Percentiles rank a stretch among this genome's conserved stretches.
Evolutionary conservation across 1,140 invertebrate species (phyloP).

Genomic region (Aphaenogaster ashmeadi): DNA sequence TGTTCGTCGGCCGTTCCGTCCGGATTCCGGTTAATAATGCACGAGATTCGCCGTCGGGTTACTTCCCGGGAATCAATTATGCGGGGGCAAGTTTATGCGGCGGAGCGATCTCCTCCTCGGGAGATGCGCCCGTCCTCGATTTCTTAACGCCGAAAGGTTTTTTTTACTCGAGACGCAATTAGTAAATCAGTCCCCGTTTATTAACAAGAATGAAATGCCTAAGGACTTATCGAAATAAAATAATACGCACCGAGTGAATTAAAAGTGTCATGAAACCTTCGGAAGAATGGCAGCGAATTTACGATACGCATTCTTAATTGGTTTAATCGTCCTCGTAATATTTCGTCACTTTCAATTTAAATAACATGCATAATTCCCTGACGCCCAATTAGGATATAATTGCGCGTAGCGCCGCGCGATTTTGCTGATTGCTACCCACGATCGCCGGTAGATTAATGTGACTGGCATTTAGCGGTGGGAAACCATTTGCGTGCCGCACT

Average conservation of each 20-base stretch:
- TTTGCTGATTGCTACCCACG: constrained; percentile 28
- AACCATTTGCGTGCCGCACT: constrained; percentile 23
- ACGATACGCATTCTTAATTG: constrained; percentile 5
- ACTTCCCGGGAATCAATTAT: constrained; percentile 60
- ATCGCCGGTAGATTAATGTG: constrained; percentile 25
- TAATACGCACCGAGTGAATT: constrained; percentile 13
- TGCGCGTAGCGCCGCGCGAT: constrained; percentile 43
- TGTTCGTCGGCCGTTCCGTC: constrained; percentile 33
- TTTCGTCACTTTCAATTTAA: constrained; percentile 34
- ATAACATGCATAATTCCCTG: constrained; percentile 40
- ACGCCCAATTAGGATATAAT: constrained; percentile 43
- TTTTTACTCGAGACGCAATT: constrained; percentile 16
- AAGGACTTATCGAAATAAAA: constrained; percentile 19
- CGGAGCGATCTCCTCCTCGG: not conserved
- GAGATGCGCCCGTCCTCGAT: not conserved
- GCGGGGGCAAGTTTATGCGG: constrained; percentile 37
- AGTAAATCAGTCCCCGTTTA: constrained; percentile 38
- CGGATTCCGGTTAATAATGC: constrained; percentile 60
- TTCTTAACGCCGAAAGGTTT: constrained; percentile 36
- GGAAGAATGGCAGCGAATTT: not conserved
- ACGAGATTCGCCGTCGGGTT: constrained; percentile 44
- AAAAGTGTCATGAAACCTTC: not conserved
- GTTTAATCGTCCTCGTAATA: constrained; percentile 25
- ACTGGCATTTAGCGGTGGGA: constrained; percentile 21
- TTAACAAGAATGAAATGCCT: constrained; percentile 40